A percentile compares a stretch with the other conserved stretches of the same genome.
Conservation (phyloP, 2,797 vertebrate species). For the Anomalospiza imberbis region DNA sequence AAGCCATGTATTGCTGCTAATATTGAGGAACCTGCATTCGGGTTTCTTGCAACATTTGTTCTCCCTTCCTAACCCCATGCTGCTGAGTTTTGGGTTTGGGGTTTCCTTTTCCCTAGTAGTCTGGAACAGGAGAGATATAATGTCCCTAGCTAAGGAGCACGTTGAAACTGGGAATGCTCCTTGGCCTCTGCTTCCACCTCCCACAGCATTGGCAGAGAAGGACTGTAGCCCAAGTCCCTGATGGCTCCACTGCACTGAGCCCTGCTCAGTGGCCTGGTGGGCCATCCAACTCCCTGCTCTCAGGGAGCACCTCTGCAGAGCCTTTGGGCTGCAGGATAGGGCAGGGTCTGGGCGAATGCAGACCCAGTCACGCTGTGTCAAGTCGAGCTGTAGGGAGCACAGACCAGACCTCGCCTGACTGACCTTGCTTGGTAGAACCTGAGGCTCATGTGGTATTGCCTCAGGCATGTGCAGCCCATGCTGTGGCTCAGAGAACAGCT, state of each 20-base stretch:
- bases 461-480: neutral
- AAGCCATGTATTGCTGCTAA: neutral
- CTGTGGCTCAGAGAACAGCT: neutral
- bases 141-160: neutral
- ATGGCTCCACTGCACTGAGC: neutral
- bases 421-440: neutral
- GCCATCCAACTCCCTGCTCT: neutral
- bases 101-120: neutral
- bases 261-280: neutral
- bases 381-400: accelerated
- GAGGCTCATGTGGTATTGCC: neutral
- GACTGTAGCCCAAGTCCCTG: neutral
- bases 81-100: neutral
- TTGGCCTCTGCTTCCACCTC: neutral
- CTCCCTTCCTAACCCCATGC: neutral
- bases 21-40: neutral
- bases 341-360: neutral
- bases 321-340: neutral
- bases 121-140: neutral
- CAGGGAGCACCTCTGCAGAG: neutral
- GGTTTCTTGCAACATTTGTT: neutral
- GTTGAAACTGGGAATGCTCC: neutral
- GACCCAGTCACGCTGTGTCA: neutral
- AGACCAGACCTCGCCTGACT: neutral
- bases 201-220: neutral